A percentile compares a stretch with the other conserved stretches of the same genome.
phyloP scores from a whole-genome alignment of 1,140 invertebrate species.

The Micrasema longulum region DNA sequence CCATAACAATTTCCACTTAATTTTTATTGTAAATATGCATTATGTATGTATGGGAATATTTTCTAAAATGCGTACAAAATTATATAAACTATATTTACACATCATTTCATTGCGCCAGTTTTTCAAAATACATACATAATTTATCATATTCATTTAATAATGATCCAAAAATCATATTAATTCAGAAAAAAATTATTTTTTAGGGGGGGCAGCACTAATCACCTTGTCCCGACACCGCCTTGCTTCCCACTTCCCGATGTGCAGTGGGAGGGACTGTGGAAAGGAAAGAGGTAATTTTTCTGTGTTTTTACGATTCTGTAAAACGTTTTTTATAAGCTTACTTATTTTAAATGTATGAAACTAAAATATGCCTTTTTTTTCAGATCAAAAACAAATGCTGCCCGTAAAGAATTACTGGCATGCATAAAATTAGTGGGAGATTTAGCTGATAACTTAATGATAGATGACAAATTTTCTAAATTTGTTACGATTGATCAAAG shows the following conservation, averaged over 20 bases:
- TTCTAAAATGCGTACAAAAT: too few relatives aligned
- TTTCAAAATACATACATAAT: too few relatives aligned
- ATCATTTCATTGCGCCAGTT: too few relatives aligned
- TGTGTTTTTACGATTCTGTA: too few relatives aligned
- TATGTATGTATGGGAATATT: too few relatives aligned
- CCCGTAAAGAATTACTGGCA: conserved; percentile 35
- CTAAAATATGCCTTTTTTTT: conserved; percentile 4
- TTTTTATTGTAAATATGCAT: too few relatives aligned
- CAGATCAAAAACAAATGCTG: conserved; percentile 40
- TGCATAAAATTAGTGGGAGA: conserved; percentile 50
- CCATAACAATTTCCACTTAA: too few relatives aligned
- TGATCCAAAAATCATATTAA: too few relatives aligned
- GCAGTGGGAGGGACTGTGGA: conserved; percentile 46
- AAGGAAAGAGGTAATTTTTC: conserved; percentile 38
- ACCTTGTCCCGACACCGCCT: conserved; percentile 15
- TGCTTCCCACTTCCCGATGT: not conserved
- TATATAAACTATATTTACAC: too few relatives aligned
- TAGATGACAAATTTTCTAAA: conserved; percentile 46
- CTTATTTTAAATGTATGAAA: too few relatives aligned
- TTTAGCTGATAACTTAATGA: conserved; percentile 40
- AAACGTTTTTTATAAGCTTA: too few relatives aligned
- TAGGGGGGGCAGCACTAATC: conserved; percentile 21
- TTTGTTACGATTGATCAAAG: conserved; percentile 51
- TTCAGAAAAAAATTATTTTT: not conserved
- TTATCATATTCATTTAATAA: too few relatives aligned